A percentile compares a stretch with the other conserved stretches of the same genome.
Conservation (phyloP, 2,888 invertebrate species). For the Drosophila eohydei region DNA sequence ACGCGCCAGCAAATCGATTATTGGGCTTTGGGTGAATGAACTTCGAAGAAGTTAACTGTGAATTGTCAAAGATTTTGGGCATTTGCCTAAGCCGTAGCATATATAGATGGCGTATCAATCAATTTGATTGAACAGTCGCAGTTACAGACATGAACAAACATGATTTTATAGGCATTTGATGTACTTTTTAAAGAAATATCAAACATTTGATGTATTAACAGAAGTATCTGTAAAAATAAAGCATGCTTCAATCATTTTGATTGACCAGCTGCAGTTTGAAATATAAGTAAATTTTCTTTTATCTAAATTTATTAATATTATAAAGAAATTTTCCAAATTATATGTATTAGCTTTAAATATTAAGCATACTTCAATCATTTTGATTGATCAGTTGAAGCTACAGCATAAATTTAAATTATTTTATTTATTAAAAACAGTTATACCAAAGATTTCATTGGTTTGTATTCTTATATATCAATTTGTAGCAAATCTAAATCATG, state of each 20-base stretch:
- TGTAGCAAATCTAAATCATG: neutral
- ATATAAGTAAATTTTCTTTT: neutral
- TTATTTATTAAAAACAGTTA: neutral
- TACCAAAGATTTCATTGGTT: neutral
- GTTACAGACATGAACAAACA: no score
- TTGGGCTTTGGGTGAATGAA: conserved; percentile 70
- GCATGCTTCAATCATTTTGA: neutral
- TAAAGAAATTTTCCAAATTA: neutral
- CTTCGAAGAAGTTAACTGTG: conserved; percentile 30
- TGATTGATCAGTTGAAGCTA: neutral
- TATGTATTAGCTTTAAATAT: neutral
- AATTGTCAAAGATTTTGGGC: conserved; percentile 13
- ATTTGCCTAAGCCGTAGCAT: neutral
- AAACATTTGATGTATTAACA: neutral
- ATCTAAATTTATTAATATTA: neutral
- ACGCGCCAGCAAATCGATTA: conserved; percentile 63
- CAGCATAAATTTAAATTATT: no score
- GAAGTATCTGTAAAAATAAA: no score
- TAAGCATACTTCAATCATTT: neutral
- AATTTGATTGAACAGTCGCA: neutral
- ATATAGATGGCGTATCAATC: neutral
- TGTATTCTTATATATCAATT: neutral
- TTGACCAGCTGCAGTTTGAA: neutral
- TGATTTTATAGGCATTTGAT: neutral
- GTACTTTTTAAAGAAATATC: no score